Base-by-base conservation (phyloP, 2,888 invertebrate species). In the Apotomis capreana region DNA sequence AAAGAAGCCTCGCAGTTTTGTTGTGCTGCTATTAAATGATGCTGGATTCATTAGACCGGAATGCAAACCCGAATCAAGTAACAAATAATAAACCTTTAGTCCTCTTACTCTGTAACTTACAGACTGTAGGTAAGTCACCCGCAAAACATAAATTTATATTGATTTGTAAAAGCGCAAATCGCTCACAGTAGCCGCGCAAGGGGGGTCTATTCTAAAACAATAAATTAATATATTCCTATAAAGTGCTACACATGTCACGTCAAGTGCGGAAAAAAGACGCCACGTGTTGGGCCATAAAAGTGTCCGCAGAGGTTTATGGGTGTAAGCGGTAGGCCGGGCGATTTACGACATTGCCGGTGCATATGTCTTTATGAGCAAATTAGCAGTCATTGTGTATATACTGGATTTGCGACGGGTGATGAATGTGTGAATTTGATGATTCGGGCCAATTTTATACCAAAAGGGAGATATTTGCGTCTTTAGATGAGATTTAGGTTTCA, bases 221-320 rank as follows among this genome's bases (percentile, higher is more conserved):
- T 92, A 93, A 91, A 92, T 91, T 90, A 87, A 87, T 86, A 85
- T 86, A 72, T 85, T 84, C 74, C 78, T 78, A 78, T 87, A 84
- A 86, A 85, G 82, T 84, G 78, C 84, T 90, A 87, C 91, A 92
- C 86, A 90, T 92, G 93, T 91, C 88, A 86, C 84, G 89, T 86
- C 88, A 89, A 90, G 88, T 91, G 92, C 83, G 84, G 89, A 92
- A 93, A 92, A 92, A 92, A 92, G 78, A 75, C 83, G 86, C 90
- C 93, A 93, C 93, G 93, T 93, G 93, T 92, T 92, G 80, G 85
- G 90, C 89, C 87, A 92, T 93, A 92, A 93, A 93, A 90, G 89
- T 92, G 93, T 93, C 93, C 85, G 83, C 89, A 78, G 85, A 91
- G 87, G 87, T 93, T 93, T 93, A 93, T 92, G 91, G 86, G 85